Percentiles rank a stretch among this genome's conserved stretches.
These are phyloP conservation scores for Notarius quadriscutis DNA, from an alignment of 2,113 vertebrate species.

Conservation along the genomic window DNA sequence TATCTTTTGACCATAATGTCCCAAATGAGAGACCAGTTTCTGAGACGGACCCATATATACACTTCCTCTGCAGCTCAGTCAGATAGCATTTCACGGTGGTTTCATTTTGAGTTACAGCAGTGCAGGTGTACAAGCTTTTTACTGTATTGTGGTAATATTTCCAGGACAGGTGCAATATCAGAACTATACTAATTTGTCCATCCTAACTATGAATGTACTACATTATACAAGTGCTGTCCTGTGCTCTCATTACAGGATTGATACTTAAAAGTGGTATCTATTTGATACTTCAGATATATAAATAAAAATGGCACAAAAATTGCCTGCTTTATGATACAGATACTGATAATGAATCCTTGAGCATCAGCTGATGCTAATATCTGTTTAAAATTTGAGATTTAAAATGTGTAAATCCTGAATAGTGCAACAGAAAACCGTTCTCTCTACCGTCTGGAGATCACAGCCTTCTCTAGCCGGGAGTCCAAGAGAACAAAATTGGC, in stretches of 20 bases:
- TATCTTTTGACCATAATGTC: too few species aligned
- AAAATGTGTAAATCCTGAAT: not conserved
- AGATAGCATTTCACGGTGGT: not conserved
- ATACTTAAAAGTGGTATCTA: not conserved
- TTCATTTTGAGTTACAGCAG: not conserved
- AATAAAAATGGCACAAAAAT: not conserved
- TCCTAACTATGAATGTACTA: not conserved
- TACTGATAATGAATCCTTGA: not conserved
- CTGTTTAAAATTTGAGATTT: not conserved
- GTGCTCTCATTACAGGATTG: not conserved
- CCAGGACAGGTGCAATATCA: not conserved
- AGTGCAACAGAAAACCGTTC: not conserved
- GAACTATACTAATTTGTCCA: not conserved
- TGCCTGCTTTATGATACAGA: not conserved
- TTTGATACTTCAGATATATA: not conserved
- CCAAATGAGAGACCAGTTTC: too few species aligned
- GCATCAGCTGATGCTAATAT: not conserved
- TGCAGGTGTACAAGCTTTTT: not conserved
- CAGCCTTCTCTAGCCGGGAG: not conserved
- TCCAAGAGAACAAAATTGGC: not conserved
- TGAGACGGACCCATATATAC: too few species aligned
- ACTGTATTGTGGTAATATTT: not conserved
- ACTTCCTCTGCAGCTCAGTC: not conserved
- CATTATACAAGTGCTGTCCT: not conserved
- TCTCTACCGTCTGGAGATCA: not conserved